A percentile compares a stretch with the other conserved stretches of the same genome.
These are phyloP conservation scores for Tetranychus piercei DNA, from an alignment of 2,888 invertebrate genomes.

Conservation along the genomic window DNA sequence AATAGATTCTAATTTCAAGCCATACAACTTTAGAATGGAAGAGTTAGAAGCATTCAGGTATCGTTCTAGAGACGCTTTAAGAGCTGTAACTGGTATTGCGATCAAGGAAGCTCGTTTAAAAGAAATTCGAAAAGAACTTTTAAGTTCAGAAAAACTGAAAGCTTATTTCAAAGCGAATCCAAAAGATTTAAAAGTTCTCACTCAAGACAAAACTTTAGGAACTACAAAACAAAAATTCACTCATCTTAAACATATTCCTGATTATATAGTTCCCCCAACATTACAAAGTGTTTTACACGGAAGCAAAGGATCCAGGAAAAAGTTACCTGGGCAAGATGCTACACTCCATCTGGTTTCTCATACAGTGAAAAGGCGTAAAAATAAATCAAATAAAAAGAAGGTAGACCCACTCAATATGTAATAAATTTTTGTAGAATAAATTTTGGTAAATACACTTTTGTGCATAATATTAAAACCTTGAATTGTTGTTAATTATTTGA, in stretches of 20 bases:
- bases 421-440: not conserved
- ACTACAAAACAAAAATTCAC: slow-evolving; percentile 57
- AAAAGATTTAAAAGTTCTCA: slow-evolving; percentile 58
- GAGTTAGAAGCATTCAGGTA: slow-evolving; percentile 92
- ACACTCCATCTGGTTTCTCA: not conserved
- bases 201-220: slow-evolving; percentile 50
- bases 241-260: slow-evolving; percentile 75
- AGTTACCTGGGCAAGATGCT: not conserved
- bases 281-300: slow-evolving; percentile 14
- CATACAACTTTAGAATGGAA: slow-evolving; percentile 79
- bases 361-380: not conserved
- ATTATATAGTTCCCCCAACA: slow-evolving; percentile 46
- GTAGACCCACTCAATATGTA: not conserved
- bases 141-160: slow-evolving; percentile 75
- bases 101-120: slow-evolving; percentile 80
- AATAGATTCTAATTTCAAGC: slow-evolving; percentile 39
- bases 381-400: not conserved
- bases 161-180: slow-evolving; percentile 81
- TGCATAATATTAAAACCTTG: no score
- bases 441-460: no score
- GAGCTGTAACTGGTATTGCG: slow-evolving; percentile 76
- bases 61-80: slow-evolving; percentile 82
- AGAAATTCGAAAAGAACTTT: slow-evolving; percentile 82
- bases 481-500: no score
- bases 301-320: not conserved